Conservation (phyloP, 2,113 vertebrate genomes). For the Gila orcuttii region DNA sequence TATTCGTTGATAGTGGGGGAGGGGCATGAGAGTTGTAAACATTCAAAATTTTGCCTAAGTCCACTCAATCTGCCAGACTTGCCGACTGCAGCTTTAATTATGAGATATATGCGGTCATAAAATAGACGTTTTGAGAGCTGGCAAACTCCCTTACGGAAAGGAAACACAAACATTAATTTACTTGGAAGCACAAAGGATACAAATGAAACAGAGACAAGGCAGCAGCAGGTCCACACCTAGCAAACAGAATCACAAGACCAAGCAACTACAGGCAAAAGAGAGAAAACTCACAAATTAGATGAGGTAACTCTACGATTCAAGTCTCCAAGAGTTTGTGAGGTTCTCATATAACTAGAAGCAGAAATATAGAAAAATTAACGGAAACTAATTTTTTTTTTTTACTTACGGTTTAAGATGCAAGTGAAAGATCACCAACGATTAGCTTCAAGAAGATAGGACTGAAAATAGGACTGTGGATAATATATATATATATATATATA, state of each 20-base stretch:
- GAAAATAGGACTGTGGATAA: background rate
- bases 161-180: background rate
- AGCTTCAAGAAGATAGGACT: background rate
- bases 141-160: background rate
- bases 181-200: background rate
- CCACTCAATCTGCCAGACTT: too few species aligned
- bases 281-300: conserved; percentile 82
- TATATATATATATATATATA: background rate
- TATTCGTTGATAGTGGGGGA: too few species aligned
- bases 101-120: background rate
- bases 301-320: conserved; percentile 86
- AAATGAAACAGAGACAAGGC: conserved; percentile 10
- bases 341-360: conserved; percentile 85
- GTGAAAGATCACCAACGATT: conserved; percentile 9
- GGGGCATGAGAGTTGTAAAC: too few species aligned
- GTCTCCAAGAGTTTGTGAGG: conserved; percentile 85
- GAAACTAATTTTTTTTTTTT: background rate
- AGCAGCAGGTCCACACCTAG: conserved; percentile 1
- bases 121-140: background rate
- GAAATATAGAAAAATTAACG: conserved; percentile 54
- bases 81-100: background rate
- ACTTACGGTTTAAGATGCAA: background rate
- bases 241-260: conserved; percentile 25
- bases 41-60: too few species aligned
- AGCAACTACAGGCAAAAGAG: conserved; percentile 58